phyloP scores from a whole-genome alignment of 1,140 invertebrate species.

The Cherax quadricarinatus region DNA sequence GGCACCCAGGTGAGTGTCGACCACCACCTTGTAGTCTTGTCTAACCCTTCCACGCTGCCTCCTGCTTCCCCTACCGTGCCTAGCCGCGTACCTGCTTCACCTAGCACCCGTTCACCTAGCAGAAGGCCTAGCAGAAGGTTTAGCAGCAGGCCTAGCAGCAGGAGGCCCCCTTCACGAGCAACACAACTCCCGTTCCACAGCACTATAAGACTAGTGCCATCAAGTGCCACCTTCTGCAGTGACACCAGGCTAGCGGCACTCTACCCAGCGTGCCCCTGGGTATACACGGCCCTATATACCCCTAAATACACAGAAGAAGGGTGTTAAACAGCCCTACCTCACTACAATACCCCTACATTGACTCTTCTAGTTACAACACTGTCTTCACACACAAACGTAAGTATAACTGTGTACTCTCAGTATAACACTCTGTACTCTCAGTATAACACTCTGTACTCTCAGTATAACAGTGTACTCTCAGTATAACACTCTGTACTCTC shows the following conservation, averaged over 20 bases:
- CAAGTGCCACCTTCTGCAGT: neutral
- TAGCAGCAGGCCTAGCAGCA: neutral
- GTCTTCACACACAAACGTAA: constrained; percentile 48
- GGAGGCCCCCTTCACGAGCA: neutral
- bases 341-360: neutral
- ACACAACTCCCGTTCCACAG: neutral
- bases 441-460: too few relatives aligned
- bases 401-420: neutral
- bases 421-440: too few relatives aligned
- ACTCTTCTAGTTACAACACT: constrained; percentile 19
- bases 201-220: neutral
- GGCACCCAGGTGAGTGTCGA: constrained; percentile 42
- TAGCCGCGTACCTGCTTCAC: neutral
- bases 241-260: neutral
- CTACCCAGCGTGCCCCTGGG: constrained; percentile 4
- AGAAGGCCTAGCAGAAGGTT: neutral
- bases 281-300: constrained; percentile 9
- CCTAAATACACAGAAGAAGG: constrained; percentile 9
- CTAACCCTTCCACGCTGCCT: constrained; percentile 17
- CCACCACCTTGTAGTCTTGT: constrained; percentile 16
- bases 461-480: too few relatives aligned
- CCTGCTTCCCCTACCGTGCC: neutral
- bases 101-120: neutral
- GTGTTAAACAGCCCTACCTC: neutral
- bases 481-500: too few relatives aligned